A percentile compares a stretch with the other conserved stretches of the same genome.
These are phyloP conservation scores for Fukomys damarensis DNA, from an alignment of 2,113 vertebrate species.

Conservation along the genomic window DNA sequence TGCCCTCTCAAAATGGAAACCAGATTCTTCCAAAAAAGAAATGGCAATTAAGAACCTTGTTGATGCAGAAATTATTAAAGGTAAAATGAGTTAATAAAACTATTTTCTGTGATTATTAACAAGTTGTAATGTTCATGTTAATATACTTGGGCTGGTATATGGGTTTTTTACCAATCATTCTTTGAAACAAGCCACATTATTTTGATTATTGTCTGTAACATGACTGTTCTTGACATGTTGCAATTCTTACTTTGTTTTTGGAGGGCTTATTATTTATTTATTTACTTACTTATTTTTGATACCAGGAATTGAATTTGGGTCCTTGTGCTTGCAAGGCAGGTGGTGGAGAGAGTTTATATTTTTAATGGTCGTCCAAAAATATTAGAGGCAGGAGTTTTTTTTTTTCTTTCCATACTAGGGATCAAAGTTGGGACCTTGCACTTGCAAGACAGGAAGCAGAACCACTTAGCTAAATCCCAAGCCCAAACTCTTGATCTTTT, in stretches of 20 bases:
- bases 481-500: too few species aligned
- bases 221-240: background rate
- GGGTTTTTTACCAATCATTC: background rate
- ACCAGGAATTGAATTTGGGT: too few species aligned
- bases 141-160: background rate
- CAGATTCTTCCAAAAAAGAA: conserved; percentile 83
- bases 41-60: conserved; percentile 86
- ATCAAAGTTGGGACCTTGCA: too few species aligned
- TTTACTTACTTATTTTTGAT: too few species aligned
- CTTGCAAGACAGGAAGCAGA: too few species aligned
- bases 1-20: conserved; percentile 91
- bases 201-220: background rate
- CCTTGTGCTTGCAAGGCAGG: too few species aligned
- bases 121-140: background rate
- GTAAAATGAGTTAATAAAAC: conserved; percentile 82
- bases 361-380: background rate
- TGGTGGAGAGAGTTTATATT: conserved; percentile 33
- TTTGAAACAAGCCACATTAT: background rate
- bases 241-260: background rate
- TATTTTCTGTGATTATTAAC: background rate
- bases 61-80: conserved; percentile 90
- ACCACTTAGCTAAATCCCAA: too few species aligned
- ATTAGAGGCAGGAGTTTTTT: background rate
- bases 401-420: too few species aligned
- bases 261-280: too few species aligned